Conservation (phyloP, 2,888 invertebrate species). For the Perithous albicinctus region DNA sequence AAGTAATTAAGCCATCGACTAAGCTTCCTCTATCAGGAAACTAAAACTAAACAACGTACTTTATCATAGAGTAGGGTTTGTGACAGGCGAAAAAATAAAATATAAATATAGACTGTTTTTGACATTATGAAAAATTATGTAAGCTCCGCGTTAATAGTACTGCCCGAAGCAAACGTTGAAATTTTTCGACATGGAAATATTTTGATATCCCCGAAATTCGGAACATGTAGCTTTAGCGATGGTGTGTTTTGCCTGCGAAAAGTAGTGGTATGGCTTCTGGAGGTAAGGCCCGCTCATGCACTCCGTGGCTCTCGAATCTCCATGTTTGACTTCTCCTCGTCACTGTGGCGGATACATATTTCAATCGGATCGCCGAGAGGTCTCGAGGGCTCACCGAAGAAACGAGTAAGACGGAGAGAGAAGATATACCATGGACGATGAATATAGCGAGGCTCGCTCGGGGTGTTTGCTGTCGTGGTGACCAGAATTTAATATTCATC, state of each 20-base stretch:
- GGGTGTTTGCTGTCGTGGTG: constrained; percentile 80
- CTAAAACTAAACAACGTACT: too few relatives aligned
- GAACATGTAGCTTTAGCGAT: constrained; percentile 70
- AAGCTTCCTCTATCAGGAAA: too few relatives aligned
- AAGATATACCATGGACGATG: constrained; percentile 35
- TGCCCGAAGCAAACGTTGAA: too few relatives aligned
- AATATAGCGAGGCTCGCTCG: constrained; percentile 54
- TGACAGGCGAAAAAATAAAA: too few relatives aligned
- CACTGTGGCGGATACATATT: constrained; percentile 81
- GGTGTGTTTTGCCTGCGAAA: constrained; percentile 20
- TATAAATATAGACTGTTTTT: too few relatives aligned
- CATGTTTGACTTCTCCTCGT: constrained; percentile 80
- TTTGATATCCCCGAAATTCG: too few relatives aligned
- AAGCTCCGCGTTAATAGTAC: too few relatives aligned
- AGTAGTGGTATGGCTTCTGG: constrained; percentile 28
- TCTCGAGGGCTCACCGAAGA: constrained; percentile 71
- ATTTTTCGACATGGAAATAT: too few relatives aligned
- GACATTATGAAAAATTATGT: too few relatives aligned
- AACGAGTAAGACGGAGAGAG: constrained; percentile 49
- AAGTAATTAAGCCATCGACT: too few relatives aligned
- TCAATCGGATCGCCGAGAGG: constrained; percentile 77
- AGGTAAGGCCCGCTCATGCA: constrained; percentile 70
- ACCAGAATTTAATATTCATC: constrained; percentile 84
- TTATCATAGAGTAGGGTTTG: too few relatives aligned
- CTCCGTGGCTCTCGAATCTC: constrained; percentile 72